A percentile compares a stretch with the other conserved stretches of the same genome.
Conservation (phyloP, 2,797 vertebrate species). For the Coregonus sp. region DNA sequence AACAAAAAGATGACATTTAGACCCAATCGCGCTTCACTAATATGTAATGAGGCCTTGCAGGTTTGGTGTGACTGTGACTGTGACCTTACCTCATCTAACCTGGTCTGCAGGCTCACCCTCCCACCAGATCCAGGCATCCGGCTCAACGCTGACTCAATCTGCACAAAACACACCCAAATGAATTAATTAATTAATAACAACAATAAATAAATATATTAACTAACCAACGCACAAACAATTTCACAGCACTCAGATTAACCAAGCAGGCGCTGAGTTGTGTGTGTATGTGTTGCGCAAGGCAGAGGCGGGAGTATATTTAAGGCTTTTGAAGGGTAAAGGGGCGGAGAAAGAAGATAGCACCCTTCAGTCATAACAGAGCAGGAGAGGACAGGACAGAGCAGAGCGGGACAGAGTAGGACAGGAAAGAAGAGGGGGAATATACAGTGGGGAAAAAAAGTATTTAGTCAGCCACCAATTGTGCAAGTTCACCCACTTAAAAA, state of each 20-base stretch:
- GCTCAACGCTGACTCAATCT: constrained; percentile 94
- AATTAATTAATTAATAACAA: not conserved
- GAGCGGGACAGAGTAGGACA: not conserved
- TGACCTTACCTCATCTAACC: constrained; percentile 86
- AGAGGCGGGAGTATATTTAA: not conserved
- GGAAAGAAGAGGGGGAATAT: not conserved
- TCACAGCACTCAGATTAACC: constrained; percentile 13
- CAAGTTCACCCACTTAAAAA: no score
- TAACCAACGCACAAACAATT: not conserved
- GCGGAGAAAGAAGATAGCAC: not conserved
- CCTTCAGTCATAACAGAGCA: constrained; percentile 24
- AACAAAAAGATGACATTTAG: not conserved
- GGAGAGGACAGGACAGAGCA: constrained; percentile 6
- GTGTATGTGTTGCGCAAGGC: not conserved
- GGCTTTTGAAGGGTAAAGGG: not conserved
- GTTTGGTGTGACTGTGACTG: no score
- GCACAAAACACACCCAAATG: constrained; percentile 29
- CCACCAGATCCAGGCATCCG: constrained; percentile 85
- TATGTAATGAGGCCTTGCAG: not conserved
- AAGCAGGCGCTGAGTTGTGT: not conserved
- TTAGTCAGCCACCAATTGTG: no score
- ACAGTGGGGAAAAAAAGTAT: no score
- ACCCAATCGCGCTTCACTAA: no score
- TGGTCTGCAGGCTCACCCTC: constrained; percentile 85
- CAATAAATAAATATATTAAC: constrained; percentile 19